Conservation (phyloP, 2,797 vertebrate genomes). For the Odontamblyopus lacepedii region DNA sequence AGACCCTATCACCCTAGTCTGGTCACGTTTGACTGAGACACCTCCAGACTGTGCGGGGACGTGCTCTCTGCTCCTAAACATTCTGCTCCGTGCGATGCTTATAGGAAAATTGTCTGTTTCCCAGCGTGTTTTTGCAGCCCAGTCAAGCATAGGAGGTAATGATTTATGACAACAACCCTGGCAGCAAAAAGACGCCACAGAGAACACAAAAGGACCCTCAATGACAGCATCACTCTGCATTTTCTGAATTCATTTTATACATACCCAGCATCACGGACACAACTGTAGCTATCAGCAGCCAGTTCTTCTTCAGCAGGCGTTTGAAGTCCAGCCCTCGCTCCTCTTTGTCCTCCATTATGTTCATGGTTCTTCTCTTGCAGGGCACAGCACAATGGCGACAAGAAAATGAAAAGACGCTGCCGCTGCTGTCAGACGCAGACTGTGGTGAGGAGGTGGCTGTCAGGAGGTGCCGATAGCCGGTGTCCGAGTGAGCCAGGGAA, state of each 20-base stretch:
- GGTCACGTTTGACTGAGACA: conserved; percentile 70
- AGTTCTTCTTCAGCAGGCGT: conserved; percentile 85
- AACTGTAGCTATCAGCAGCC: conserved; percentile 89
- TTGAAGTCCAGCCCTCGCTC: conserved; percentile 74
- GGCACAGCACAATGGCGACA: conserved; percentile 23
- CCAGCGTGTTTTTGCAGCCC: background rate
- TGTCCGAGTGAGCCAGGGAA: conserved; percentile 27
- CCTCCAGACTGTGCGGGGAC: conserved; percentile 36
- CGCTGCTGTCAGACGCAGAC: conserved; percentile 39
- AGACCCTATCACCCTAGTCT: conserved; percentile 59
- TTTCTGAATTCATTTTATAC: conserved; percentile 34
- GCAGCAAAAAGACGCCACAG: conserved; percentile 11
- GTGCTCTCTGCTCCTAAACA: conserved; percentile 10
- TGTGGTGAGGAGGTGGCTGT: conserved; percentile 54
- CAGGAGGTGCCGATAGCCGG: conserved; percentile 54
- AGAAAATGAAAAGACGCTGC: conserved; percentile 37
- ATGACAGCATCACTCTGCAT: background rate
- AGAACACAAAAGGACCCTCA: conserved; percentile 13
- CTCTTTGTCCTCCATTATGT: conserved; percentile 80
- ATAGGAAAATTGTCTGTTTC: background rate
- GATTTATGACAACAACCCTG: conserved; percentile 35
- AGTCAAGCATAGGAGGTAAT: conserved; percentile 16
- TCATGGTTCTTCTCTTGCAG: conserved; percentile 43
- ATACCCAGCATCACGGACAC: conserved; percentile 88
- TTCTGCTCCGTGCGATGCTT: background rate